A percentile compares a stretch with the other conserved stretches of the same genome.
Conservation (phyloP, 2,113 vertebrate genomes). For the Eubucco bourcierii region DNA sequence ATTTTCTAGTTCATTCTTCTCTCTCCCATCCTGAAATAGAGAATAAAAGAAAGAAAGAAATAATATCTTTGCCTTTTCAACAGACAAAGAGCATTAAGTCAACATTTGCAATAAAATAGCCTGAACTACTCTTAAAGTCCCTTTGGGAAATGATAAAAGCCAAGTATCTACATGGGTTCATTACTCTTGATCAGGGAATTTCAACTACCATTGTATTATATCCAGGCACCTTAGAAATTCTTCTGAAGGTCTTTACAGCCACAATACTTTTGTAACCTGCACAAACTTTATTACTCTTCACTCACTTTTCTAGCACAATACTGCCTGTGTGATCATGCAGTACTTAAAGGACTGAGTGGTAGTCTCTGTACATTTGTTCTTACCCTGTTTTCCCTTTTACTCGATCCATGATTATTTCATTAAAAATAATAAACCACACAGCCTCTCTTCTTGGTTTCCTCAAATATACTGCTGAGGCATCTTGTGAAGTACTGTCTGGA, state of each 20-base stretch:
- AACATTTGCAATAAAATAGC: background rate
- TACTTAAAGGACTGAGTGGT: background rate
- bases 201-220: background rate
- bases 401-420: background rate
- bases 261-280: background rate
- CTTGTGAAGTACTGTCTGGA: background rate
- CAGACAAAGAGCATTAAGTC: background rate
- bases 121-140: background rate
- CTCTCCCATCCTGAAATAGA: background rate
- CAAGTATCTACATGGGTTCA: background rate
- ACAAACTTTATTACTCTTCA: background rate
- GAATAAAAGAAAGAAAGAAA: background rate
- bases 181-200: background rate
- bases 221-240: background rate
- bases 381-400: background rate
- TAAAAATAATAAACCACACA: background rate
- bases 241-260: background rate
- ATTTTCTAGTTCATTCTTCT: background rate
- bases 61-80: background rate
- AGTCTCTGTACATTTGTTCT: background rate
- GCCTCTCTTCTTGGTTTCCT: background rate
- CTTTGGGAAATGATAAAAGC: background rate
- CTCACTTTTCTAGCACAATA: background rate
- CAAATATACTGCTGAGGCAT: background rate
- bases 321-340: background rate